phyloP scores from a whole-genome alignment of 2,797 vertebrate species.

The Anableps anableps region DNA sequence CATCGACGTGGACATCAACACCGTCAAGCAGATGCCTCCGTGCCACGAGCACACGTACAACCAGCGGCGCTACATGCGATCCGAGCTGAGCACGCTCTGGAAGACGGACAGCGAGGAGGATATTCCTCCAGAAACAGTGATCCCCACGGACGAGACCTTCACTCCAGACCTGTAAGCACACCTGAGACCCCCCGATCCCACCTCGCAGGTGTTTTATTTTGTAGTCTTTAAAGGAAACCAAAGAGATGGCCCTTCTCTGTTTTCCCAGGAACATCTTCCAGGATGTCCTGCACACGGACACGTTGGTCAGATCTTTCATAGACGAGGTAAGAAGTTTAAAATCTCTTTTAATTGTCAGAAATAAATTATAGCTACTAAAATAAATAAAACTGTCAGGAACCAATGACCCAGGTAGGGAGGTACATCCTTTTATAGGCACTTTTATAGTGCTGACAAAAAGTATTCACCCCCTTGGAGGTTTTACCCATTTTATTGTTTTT shows the following conservation, averaged over 20 bases:
- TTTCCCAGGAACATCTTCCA: conserved; percentile 92
- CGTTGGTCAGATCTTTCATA: conserved; percentile 93
- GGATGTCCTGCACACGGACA: conserved; percentile 93
- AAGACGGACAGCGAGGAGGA: conserved; percentile 93
- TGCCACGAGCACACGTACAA: conserved; percentile 97
- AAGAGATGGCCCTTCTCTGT: neutral
- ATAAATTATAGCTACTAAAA: too few relatives aligned
- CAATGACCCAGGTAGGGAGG: too few relatives aligned
- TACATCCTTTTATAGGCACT: too few relatives aligned
- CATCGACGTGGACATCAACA: conserved; percentile 97
- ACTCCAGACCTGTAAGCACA: conserved; percentile 92
- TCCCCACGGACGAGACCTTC: conserved; percentile 92
- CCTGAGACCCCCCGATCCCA: too few relatives aligned
- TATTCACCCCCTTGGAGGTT: too few relatives aligned
- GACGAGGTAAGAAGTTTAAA: conserved; percentile 87
- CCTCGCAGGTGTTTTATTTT: too few relatives aligned
- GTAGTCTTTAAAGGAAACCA: too few relatives aligned
- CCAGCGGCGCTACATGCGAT: conserved; percentile 93
- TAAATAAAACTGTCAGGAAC: too few relatives aligned
- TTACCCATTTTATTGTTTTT: too few relatives aligned
- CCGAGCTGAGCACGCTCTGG: conserved; percentile 91
- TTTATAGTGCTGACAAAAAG: too few relatives aligned
- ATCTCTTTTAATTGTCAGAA: too few relatives aligned
- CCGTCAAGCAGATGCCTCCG: conserved; percentile 97
- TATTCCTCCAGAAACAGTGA: conserved; percentile 88